These are phyloP conservation scores for Fragum whitleyi DNA, from an alignment of 2,888 invertebrate genomes.

Conservation along the genomic window DNA sequence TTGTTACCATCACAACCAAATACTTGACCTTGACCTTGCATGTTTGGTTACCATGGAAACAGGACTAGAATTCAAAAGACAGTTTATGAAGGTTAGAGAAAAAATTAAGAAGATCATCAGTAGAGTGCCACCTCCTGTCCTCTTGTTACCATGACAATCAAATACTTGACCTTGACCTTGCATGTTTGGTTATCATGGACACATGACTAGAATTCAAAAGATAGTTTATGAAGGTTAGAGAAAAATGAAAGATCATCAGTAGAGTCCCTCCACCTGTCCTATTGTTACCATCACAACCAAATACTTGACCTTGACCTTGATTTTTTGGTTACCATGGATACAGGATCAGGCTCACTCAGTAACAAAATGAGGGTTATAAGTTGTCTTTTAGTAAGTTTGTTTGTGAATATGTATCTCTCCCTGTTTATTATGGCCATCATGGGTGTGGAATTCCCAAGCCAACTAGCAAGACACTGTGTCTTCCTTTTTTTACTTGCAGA, in stretches of 20 bases:
- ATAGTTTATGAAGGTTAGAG: slow-evolving; percentile 88
- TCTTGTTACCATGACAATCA: slow-evolving; percentile 67
- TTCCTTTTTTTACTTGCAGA: too few relatives aligned
- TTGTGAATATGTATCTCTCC: too few relatives aligned
- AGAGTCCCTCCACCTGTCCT: slow-evolving; percentile 76
- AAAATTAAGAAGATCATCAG: slow-evolving; percentile 87
- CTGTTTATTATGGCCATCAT: too few relatives aligned
- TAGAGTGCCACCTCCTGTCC: slow-evolving; percentile 75
- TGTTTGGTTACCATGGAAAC: too few relatives aligned
- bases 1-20: slow-evolving; percentile 65
- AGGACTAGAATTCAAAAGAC: background rate
- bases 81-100: slow-evolving; percentile 88
- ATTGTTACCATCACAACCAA: slow-evolving; percentile 65
- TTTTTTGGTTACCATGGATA: background rate
- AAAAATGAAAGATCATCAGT: slow-evolving; percentile 86
- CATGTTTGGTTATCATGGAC: too few relatives aligned
- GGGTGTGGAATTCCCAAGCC: too few relatives aligned
- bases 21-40: background rate
- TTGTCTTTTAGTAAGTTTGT: too few relatives aligned
- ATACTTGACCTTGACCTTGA: background rate
- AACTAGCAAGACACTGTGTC: too few relatives aligned
- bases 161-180: slow-evolving; percentile 1
- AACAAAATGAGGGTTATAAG: slow-evolving; percentile 88
- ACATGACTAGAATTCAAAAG: slow-evolving; percentile 88
- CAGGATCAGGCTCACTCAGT: background rate